Evolutionary conservation across 2,797 vertebrate species (phyloP), one percentile per base, ranked within the genome.

Genomic region (Cossypha heuglini): DNA sequence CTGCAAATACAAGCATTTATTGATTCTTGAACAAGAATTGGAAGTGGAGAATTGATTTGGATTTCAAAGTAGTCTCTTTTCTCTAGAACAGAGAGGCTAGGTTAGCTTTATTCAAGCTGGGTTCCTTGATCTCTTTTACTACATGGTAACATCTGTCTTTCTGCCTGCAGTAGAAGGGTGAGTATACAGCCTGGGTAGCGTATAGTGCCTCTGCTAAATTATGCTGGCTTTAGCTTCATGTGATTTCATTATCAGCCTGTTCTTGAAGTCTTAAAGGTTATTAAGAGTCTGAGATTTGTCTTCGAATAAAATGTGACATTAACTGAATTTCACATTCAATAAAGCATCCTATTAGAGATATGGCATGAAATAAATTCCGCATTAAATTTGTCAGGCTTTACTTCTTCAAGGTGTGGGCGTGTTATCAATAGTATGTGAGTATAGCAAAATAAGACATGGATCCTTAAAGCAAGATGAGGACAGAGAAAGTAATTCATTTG

Each of bases 71-170:
- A 66, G 24, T 21, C 16, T 77, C 12, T 74, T 49, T 29, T 40
- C 17, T 40, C 84, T 52, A 52, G 17, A 72, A 19, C 14, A 64
- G 29, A 75, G 31, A 49, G 55, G 10, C 28, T 29, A 75, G 11
- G 13, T 75, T 91, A 72, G 15, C 42, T 93, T 73, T 85, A 33
- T 22, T 75, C 5, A 46, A 25, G 38, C 33, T 80, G 14, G 26
- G 16, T 78, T 84, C 10, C 21, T 63, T 63, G 28, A 59, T 66
- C 12, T 74, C 16, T 88, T 42, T 68, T 38, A 69, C 25, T 54
- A 6, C 4, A 3, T 38, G 28, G 11, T 49, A 81, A 24, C 29
- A 46, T 28, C 14, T 1, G 0, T 55, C 12, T 62, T 62, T 26
- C 63, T 59, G 16, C 31, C 5, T 71, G 40, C 20, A 42, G 49